These are phyloP conservation scores for Alsophila aescularia DNA, from an alignment of 2,888 invertebrate species.

Conservation along the genomic window DNA sequence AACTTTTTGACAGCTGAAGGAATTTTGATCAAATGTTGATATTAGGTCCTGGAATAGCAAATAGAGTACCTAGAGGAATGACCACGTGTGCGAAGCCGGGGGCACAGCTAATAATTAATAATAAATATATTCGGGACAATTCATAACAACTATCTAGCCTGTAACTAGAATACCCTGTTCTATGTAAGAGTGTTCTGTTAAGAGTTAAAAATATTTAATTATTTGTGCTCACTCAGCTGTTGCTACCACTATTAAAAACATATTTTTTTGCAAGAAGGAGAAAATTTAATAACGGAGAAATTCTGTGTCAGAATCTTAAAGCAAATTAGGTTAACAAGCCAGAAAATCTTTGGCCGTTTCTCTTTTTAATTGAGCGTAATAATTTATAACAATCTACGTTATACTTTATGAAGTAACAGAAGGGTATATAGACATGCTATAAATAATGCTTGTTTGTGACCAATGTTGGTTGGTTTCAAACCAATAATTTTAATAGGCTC, in stretches of 20 bases:
- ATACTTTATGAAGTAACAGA: conserved; percentile 36
- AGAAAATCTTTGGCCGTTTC: conserved; percentile 48
- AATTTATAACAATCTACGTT: conserved; percentile 48
- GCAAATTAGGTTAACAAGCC: conserved; percentile 54
- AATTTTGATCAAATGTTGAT: too few species aligned
- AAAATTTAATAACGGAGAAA: conserved; percentile 36
- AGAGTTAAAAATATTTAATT: conserved; percentile 8
- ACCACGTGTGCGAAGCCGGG: too few species aligned
- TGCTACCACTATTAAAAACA: conserved; percentile 3
- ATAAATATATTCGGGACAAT: too few species aligned
- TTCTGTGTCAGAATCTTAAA: conserved; percentile 44
- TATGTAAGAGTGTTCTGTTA: too few species aligned
- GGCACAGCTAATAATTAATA: too few species aligned
- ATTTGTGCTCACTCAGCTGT: conserved; percentile 10
- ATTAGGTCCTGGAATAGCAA: too few species aligned
- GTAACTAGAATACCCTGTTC: too few species aligned
- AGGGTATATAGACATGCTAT: conserved; percentile 8
- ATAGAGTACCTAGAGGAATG: too few species aligned
- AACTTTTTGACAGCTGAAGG: too few species aligned
- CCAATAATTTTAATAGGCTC: neutral
- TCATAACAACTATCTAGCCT: too few species aligned
- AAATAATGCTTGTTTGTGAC: conserved; percentile 1
- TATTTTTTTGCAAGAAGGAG: conserved; percentile 17
- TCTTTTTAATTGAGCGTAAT: conserved; percentile 56
- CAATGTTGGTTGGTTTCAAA: neutral